Base-by-base conservation (phyloP, 2,797 vertebrate species). In the Choloepus didactylus region DNA sequence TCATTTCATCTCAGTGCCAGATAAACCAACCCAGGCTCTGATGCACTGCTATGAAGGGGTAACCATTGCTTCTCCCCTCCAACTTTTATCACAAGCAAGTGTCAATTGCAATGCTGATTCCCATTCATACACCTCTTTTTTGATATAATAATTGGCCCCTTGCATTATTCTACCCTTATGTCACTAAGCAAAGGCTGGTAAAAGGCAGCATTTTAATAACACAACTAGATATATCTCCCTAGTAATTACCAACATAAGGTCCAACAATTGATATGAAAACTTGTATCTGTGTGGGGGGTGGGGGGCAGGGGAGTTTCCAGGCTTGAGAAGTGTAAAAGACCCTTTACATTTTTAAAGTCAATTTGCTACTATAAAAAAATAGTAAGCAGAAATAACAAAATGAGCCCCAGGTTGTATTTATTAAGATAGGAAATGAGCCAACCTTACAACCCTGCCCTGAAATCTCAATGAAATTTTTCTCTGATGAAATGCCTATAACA, bases 181-280 rank as follows among this genome's bases (percentile, higher is more conserved):
- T 15, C 19, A 62, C 19, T 29, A 89, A 70, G 31, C 27, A 88
- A 76, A 88, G 80, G 27, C 35, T 44, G n/a, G 27, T 77, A 76
- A 75, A 85, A 87, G 62, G 2, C 70, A 86, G 31, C 8, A 87
- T 82, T 91, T 15, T 79, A 84, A 31, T 81, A 31, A 46, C 12
- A 25, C 72, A 9, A 77, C 54, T 93, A 89, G 77, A 80, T 88
- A 21, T 44, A 67, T 59, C 44, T 66, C 84, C 5, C 29, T 87
- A 83, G 90, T 70, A 10, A 67, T 93, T 87, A 87, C 21, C 23
- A 90, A 9, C 25, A 79, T 62, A 87, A 85, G 46, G 21, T 83
- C 44, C 93, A 31, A 62, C 23, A 89, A 51, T 15, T 72, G 23
- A 80, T 80, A 51, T 35, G 15, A 73, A 87, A 84, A 69, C 15